Evolutionary conservation across 2,888 invertebrate species (phyloP), one percentile per base, ranked within the genome.

Genomic region (Yponomeuta malinellus): DNA sequence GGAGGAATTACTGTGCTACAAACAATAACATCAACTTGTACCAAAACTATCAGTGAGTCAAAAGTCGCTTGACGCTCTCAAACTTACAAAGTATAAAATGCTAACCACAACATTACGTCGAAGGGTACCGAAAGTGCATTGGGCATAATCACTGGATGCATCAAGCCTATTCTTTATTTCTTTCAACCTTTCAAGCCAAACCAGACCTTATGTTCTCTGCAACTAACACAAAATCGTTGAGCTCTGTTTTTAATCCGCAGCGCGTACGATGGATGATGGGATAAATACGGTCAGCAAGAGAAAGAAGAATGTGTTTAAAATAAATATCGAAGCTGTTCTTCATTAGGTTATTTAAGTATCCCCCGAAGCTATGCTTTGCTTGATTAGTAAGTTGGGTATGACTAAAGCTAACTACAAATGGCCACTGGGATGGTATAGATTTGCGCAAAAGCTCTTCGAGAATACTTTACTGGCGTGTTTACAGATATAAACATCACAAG

Each of bases 211-310:
- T 59, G 3, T 3, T 15, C 52, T 59, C 3, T 15, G 15, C 12
- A 15, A 15, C 15, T 4, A 59, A 59, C 15, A 59, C 52, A 15
- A 59, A 12, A 12, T 59, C 15, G 52, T 59, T 59, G 15, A 15
- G 12, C 12, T 68, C 15, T n/a, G 68, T 37, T 48, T n/a, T n/a
- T 68, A 68, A 43, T 68, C 68, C 48, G 9, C 68, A 43, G 67
- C 23, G 78, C 74, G 74, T 76, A 79, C 80, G 78, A 69, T 75
- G 78, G 82, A 80, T 86, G 88, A 87, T 84, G 86, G 84, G 81
- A 84, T 86, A 85, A 85, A n/a, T 48, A 68, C 68, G 8, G 48
- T 68, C n/a, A 48, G 68, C 68, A 68, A 48, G 43, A 68, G 15
- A 12, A 43, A 43, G 37, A 67, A 43, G n/a, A 43, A 12, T 15